Conservation (phyloP, 1,140 invertebrate species). For the Apis cerana region DNA sequence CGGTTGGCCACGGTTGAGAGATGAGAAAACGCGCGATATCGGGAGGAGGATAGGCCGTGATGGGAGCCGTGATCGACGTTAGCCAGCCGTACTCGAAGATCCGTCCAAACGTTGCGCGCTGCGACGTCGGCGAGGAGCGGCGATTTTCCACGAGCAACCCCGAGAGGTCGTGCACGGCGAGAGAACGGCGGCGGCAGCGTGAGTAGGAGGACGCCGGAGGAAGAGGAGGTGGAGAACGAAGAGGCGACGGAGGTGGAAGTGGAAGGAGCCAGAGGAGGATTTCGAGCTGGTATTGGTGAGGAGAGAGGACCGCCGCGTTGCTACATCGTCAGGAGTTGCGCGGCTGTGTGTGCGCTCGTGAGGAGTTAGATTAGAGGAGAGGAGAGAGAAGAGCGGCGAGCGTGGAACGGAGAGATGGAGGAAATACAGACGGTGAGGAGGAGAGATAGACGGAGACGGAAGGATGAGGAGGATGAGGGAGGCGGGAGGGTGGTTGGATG, state of each 20-base stretch:
- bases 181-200: constrained; percentile 41
- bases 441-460: constrained; percentile 4
- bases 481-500: constrained; percentile 60
- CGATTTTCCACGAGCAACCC: constrained; percentile 76
- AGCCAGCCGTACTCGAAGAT: constrained; percentile 54
- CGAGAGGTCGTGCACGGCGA: constrained; percentile 71
- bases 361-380: constrained; percentile 79
- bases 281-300: constrained; percentile 69
- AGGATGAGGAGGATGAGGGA: constrained; percentile 27
- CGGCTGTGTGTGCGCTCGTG: constrained; percentile 64
- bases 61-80: constrained; percentile 63
- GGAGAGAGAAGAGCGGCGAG: constrained; percentile 38
- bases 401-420: constrained; percentile 21
- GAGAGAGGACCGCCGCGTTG: constrained; percentile 67
- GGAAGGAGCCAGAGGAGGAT: constrained; percentile 71
- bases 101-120: constrained; percentile 69
- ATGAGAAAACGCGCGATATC: constrained; percentile 52
- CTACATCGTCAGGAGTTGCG: constrained; percentile 53
- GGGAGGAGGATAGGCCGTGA: constrained; percentile 53
- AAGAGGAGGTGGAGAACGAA: constrained; percentile 62
- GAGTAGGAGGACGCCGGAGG: constrained; percentile 64
- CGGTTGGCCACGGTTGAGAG: neutral
- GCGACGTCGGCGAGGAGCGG: constrained; percentile 68
- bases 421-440: constrained; percentile 6
- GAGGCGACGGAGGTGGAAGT: constrained; percentile 66